Percentiles rank a stretch among this genome's conserved stretches.
phyloP scores from a whole-genome alignment of 2,113 vertebrate genomes.

The Tretioscincus oriximinensis region DNA sequence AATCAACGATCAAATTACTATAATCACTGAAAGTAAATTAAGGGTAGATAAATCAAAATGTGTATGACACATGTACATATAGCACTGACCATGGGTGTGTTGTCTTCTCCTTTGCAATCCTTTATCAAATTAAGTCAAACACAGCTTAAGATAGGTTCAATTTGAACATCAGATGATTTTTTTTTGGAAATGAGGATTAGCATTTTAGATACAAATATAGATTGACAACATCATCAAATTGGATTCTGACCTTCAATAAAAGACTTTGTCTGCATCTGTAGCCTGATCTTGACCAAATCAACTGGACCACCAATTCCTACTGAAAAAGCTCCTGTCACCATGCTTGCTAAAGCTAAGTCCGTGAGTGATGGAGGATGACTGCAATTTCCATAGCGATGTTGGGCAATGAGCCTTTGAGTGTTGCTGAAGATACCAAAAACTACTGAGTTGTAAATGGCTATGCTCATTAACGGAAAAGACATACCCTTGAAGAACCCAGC shows the following conservation, averaged over 20 bases:
- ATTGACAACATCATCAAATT: too few relatives aligned
- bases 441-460: slow-evolving; percentile 88
- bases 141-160: not conserved
- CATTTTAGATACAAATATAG: not conserved
- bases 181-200: not conserved
- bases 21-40: too few relatives aligned
- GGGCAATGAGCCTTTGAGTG: slow-evolving; percentile 80
- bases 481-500: slow-evolving; percentile 95
- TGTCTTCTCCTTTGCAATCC: not conserved
- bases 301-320: slow-evolving; percentile 87
- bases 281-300: slow-evolving; percentile 93
- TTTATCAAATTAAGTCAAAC: not conserved
- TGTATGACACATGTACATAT: too few relatives aligned
- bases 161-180: not conserved
- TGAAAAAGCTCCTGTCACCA: slow-evolving; percentile 81
- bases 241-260: slow-evolving; percentile 76
- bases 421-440: slow-evolving; percentile 94
- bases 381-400: slow-evolving; percentile 70
- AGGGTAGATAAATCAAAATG: too few relatives aligned
- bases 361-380: slow-evolving; percentile 57
- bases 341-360: slow-evolving; percentile 84
- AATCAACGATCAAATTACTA: too few relatives aligned
- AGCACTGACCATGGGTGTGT: not conserved
- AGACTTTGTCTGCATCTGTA: slow-evolving; percentile 91
- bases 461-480: slow-evolving; percentile 92